Evolutionary conservation across 2,888 invertebrate genomes (phyloP).

Genomic region (Drosophila aldrichi): DNA sequence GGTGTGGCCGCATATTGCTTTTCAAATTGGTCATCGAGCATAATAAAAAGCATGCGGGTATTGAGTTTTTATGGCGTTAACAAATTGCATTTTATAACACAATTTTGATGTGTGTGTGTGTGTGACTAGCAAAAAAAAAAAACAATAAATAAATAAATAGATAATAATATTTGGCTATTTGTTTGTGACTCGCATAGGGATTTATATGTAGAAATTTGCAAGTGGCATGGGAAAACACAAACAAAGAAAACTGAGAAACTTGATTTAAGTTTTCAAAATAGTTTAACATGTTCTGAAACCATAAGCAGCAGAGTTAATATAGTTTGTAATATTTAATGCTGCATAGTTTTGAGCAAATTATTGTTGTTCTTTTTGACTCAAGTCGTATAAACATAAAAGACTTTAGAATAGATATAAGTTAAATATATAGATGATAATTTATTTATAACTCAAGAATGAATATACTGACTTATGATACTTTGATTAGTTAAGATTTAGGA

Average conservation of each 20-base stretch:
- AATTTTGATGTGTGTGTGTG: slow-evolving; percentile 52
- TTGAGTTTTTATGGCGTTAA: slow-evolving; percentile 73
- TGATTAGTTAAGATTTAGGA: too few species aligned
- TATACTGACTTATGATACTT: too few species aligned
- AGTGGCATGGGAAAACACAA: not conserved
- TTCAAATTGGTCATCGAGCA: slow-evolving; percentile 76
- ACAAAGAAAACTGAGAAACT: slow-evolving; percentile 1
- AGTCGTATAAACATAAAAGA: too few species aligned
- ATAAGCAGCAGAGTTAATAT: not conserved
- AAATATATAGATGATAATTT: too few species aligned
- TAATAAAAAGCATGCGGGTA: slow-evolving; percentile 65
- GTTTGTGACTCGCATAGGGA: slow-evolving; percentile 27
- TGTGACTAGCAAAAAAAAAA: slow-evolving; percentile 27
- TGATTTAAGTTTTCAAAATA: not conserved
- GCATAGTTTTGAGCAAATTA: too few species aligned
- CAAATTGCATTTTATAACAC: slow-evolving; percentile 79
- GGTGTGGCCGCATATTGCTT: slow-evolving; percentile 63
- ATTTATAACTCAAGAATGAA: too few species aligned
- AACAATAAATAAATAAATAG: slow-evolving; percentile 12
- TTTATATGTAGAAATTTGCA: slow-evolving; percentile 33
- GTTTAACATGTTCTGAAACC: not conserved
- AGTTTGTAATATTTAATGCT: too few species aligned
- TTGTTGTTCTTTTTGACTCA: too few species aligned
- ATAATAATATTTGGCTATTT: slow-evolving; percentile 57
- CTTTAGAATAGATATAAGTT: too few species aligned